These are phyloP conservation scores for Didymodactylos carnosus DNA, from an alignment of 2,888 invertebrate genomes.

Conservation along the genomic window DNA sequence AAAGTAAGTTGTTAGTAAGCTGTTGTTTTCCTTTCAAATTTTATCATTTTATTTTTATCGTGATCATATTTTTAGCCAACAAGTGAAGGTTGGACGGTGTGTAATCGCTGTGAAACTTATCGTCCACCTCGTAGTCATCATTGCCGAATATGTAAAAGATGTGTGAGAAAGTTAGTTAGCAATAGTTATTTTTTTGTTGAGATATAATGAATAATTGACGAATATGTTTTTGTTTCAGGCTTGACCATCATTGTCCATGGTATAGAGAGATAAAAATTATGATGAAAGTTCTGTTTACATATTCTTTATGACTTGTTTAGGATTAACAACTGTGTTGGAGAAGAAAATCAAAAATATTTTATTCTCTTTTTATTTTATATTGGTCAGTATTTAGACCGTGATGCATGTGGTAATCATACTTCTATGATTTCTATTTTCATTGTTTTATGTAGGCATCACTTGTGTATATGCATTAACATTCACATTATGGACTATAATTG, in stretches of 20 bases:
- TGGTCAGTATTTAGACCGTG: not conserved
- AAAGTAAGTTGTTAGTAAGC: not conserved
- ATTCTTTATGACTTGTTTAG: not conserved
- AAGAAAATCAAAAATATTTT: not conserved
- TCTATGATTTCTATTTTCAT: not conserved
- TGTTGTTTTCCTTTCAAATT: not conserved
- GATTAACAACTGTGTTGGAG: not conserved
- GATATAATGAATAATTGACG: not conserved
- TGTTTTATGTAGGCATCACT: not conserved
- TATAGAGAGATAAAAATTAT: not conserved
- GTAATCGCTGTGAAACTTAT: constrained; percentile 51
- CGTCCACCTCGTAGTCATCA: constrained; percentile 59
- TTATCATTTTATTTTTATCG: not conserved
- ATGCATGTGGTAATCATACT: not conserved
- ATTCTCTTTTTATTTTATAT: not conserved
- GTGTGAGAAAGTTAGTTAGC: not conserved
- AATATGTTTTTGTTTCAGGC: not conserved
- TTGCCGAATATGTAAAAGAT: constrained; percentile 36
- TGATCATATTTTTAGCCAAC: not conserved
- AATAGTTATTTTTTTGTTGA: not conserved
- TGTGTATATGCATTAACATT: not conserved
- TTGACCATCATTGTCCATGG: constrained; percentile 1
- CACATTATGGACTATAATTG: not conserved
- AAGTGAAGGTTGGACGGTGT: constrained; percentile 36
- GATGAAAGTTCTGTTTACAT: not conserved